Evolutionary conservation across 2,888 invertebrate species (phyloP).

Genomic region (Malachius bipustulatus): DNA sequence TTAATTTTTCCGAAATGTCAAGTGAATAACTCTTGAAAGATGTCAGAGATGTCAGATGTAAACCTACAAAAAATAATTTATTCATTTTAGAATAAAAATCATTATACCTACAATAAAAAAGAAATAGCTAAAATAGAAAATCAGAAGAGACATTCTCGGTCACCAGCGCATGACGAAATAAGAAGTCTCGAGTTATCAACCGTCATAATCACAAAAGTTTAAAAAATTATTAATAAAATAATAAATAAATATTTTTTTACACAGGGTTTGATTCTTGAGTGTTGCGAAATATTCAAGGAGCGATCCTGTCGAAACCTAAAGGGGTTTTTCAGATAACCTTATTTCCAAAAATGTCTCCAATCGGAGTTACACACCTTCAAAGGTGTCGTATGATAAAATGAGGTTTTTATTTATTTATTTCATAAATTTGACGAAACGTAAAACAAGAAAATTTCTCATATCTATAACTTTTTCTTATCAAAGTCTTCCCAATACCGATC

Average conservation of each 20-base stretch:
- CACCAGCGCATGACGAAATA: too few relatives aligned
- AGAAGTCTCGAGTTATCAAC: too few relatives aligned
- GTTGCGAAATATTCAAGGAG: constrained; percentile 2
- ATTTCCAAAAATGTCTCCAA: constrained; percentile 1
- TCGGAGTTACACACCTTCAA: constrained; percentile 1
- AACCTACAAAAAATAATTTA: too few relatives aligned
- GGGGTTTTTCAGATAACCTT: neutral
- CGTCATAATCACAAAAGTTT: too few relatives aligned
- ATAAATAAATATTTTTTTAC: neutral
- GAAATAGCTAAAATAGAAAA: too few relatives aligned
- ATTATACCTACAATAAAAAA: too few relatives aligned
- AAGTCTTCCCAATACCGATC: neutral
- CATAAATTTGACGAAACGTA: constrained; percentile 1
- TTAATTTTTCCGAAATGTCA: too few relatives aligned
- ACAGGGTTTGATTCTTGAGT: neutral
- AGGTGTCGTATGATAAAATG: neutral
- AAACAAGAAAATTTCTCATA: neutral
- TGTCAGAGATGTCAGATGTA: too few relatives aligned
- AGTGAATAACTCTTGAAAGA: too few relatives aligned
- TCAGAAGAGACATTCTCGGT: too few relatives aligned
- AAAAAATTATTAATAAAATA: too few relatives aligned
- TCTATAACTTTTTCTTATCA: constrained; percentile 1
- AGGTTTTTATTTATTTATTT: neutral
- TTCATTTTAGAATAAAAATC: too few relatives aligned
- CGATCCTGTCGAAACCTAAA: constrained; percentile 2